phyloP scores from a whole-genome alignment of 37 sponge, comb jelly and placozoan genomes.

The Ianthella basta region DNA sequence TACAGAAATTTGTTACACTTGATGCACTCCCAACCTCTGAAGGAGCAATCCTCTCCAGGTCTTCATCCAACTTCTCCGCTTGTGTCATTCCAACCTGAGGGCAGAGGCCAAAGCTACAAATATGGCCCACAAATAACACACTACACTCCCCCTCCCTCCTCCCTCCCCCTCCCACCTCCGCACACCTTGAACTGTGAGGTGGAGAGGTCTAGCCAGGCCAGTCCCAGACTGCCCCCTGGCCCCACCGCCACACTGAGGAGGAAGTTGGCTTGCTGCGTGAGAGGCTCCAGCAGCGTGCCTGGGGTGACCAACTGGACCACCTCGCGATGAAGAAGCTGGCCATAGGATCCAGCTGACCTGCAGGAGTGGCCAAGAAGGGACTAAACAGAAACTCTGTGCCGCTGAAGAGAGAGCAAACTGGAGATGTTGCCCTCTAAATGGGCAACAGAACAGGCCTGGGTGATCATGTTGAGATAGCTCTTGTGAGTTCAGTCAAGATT shows the following conservation, averaged over 20 bases:
- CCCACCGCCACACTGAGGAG: conserved; percentile 70
- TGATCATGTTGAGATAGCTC: too few species aligned
- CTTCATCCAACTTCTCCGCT: conserved; percentile 55
- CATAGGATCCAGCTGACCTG: background rate
- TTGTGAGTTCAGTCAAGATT: too few species aligned
- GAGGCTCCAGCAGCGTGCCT: conserved; percentile 84
- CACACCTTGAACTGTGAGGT: conserved; percentile 74
- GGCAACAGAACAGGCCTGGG: too few species aligned
- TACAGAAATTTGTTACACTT: background rate
- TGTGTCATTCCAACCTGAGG: background rate
- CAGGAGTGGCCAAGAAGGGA: background rate
- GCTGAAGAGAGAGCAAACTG: too few species aligned
- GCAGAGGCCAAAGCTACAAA: background rate
- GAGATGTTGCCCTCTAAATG: too few species aligned
- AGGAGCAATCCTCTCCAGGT: conserved; percentile 79
- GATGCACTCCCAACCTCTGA: conserved; percentile 60
- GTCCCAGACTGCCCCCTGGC: conserved; percentile 56
- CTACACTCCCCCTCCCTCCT: too few species aligned
- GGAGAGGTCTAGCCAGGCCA: conserved; percentile 87
- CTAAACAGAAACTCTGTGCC: background rate
- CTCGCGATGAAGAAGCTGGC: conserved; percentile 47
- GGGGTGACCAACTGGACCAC: conserved; percentile 84
- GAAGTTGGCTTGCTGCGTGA: conserved; percentile 68
- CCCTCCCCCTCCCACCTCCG: too few species aligned
- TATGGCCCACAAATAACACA: too few species aligned